Evolutionary conservation across 2,888 invertebrate genomes (phyloP), one percentile per base, ranked within the genome.

Genomic region (Scaptomyza caliginosa): DNA sequence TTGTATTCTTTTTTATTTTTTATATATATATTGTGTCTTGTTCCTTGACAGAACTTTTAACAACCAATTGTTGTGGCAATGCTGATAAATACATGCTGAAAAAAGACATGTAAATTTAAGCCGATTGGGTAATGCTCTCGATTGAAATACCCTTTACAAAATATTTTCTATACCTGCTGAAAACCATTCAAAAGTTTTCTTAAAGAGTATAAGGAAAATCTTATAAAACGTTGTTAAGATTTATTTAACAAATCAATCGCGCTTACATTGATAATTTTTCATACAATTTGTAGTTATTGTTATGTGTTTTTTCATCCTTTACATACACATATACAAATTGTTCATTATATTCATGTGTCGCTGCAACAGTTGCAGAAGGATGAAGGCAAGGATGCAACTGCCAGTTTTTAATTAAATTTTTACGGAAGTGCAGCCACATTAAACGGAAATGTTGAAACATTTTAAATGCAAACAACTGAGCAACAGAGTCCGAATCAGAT

Each of bases 371-470:
- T 59, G 40, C 43, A 75, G 32, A 28, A 38, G 8, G 8, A 45
- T 34, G 16, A 23, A 34, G 23, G 4, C 23, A 2, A 42, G 32
- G 46, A 38, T 67, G 57, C 74, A 76, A 75, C 79, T 85, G 79
- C 71, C 74, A 77, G 70, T 86, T 88, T 77, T 88, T 87, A 88
- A 88, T 88, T 88, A 88, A 88, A 88, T 88, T 86, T 76, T 75
- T 60, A 85, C 85, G 85, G 85, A 78, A 87, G 75, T 77, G 74
- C 72, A 76, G 74, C 62, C 80, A 67, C 73, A 75, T 79, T 82
- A 78, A 80, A 77, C 81, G 88, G 85, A 88, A 74, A 83, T 81
- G 81, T 86, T 83, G 74, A 77, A 85, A 75, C 82, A 78, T 84
- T 77, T 34, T 74, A 74, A 69, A 69, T 64, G 63, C 60, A 69